These are phyloP conservation scores for Sturnira hondurensis DNA, from an alignment of 2,113 vertebrate species.

Conservation along the genomic window DNA sequence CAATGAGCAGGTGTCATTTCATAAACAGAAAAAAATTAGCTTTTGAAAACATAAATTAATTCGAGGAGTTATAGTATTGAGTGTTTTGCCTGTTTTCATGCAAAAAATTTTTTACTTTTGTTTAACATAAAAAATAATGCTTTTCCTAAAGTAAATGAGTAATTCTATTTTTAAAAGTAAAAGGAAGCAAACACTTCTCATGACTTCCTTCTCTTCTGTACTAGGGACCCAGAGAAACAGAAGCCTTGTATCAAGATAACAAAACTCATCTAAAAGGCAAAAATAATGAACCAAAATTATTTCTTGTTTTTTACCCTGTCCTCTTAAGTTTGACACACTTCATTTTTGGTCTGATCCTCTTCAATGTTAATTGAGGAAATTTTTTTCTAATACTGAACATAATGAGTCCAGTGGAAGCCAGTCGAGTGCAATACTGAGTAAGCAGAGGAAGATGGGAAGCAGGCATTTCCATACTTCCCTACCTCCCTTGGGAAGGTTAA, in stretches of 20 bases:
- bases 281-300: background rate
- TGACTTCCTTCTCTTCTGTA: background rate
- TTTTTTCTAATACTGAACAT: background rate
- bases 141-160: background rate
- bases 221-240: background rate
- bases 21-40: background rate
- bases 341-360: background rate
- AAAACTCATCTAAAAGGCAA: background rate
- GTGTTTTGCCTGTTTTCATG: background rate
- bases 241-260: background rate
- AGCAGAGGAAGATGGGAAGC: background rate
- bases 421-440: constrained; percentile 1
- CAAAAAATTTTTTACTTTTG: background rate
- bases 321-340: background rate
- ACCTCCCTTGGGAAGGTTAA: background rate
- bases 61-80: background rate
- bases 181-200: background rate
- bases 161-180: background rate
- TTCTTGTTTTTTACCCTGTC: background rate
- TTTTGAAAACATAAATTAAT: background rate
- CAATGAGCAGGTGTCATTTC: background rate
- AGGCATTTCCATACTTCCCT: background rate
- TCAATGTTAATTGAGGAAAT: background rate
- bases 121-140: constrained; percentile 5
- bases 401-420: background rate